A percentile compares a stretch with the other conserved stretches of the same genome.
Evolutionary conservation across 1,140 invertebrate genomes (phyloP).

Genomic region (Eubasilissa regina): DNA sequence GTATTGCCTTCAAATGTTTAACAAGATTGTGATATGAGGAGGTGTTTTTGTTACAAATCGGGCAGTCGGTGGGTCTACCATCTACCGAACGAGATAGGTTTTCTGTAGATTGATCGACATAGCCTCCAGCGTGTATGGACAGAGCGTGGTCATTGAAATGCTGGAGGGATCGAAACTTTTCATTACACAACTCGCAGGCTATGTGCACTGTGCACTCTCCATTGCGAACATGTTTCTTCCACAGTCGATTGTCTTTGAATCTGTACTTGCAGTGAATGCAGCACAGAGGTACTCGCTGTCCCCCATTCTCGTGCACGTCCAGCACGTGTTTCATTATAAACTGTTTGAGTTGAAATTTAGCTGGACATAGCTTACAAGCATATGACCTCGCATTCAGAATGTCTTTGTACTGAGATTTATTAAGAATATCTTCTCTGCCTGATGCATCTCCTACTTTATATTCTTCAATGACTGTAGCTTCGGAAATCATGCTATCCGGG

Average conservation of each 20-base stretch:
- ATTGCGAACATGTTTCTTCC: conserved; percentile 70
- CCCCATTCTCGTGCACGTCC: conserved; percentile 70
- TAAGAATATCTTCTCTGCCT: conserved; percentile 42
- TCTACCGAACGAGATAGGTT: conserved; percentile 67
- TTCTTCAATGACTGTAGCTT: conserved; percentile 61
- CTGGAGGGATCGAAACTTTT: conserved; percentile 69
- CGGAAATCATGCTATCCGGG: conserved; percentile 67
- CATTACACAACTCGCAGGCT: conserved; percentile 70
- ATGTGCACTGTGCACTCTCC: conserved; percentile 70
- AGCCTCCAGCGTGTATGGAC: conserved; percentile 66
- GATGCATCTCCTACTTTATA: conserved; percentile 17
- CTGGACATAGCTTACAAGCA: conserved; percentile 69
- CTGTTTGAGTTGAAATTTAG: conserved; percentile 71
- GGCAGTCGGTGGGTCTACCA: conserved; percentile 69
- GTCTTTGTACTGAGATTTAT: conserved; percentile 70
- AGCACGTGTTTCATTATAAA: conserved; percentile 72
- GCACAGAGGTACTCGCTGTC: conserved; percentile 64
- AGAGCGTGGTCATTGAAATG: conserved; percentile 71
- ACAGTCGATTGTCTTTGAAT: conserved; percentile 68
- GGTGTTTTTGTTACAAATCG: conserved; percentile 71
- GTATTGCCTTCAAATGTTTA: conserved; percentile 71
- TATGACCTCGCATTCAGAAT: conserved; percentile 71
- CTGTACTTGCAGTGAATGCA: conserved; percentile 69
- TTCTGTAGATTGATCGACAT: conserved; percentile 63
- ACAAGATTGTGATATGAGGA: conserved; percentile 73